Conservation (phyloP, 2,888 invertebrate genomes). For the Drosophila atroscutellata region DNA sequence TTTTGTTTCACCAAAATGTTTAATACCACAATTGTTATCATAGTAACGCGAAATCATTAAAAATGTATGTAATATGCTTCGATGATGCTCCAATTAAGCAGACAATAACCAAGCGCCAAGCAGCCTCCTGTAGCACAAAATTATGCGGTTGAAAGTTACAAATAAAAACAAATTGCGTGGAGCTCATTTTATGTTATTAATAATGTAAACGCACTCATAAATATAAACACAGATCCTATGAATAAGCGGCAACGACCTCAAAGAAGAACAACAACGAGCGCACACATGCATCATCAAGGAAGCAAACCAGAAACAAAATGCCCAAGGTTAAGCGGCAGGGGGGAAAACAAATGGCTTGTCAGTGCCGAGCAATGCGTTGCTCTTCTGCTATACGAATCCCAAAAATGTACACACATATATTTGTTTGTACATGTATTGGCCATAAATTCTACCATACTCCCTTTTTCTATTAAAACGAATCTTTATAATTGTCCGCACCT, state of each 20-base stretch:
- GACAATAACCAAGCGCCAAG: not conserved
- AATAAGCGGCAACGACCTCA: slow-evolving; percentile 16
- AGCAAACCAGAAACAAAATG: slow-evolving; percentile 9
- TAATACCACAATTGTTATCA: slow-evolving; percentile 4
- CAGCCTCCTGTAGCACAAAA: slow-evolving; percentile 4
- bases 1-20: not conserved
- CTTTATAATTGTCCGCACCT: slow-evolving; percentile 51
- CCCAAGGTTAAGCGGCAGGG: not conserved
- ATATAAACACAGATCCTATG: slow-evolving; percentile 41
- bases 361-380: slow-evolving; percentile 13
- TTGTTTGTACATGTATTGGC: slow-evolving; percentile 7
- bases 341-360: slow-evolving; percentile 57
- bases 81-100: slow-evolving; percentile 8
- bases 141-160: slow-evolving; percentile 26
- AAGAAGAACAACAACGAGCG: slow-evolving; percentile 23
- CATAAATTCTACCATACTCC: slow-evolving; percentile 44
- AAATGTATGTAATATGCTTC: not conserved
- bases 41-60: slow-evolving; percentile 8
- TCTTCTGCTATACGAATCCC: slow-evolving; percentile 1
- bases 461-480: slow-evolving; percentile 34
- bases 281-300: slow-evolving; percentile 29
- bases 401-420: slow-evolving; percentile 28
- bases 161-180: slow-evolving; percentile 66
- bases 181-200: slow-evolving; percentile 69
- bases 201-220: slow-evolving; percentile 62